Base-by-base conservation (phyloP, 2,113 vertebrate species). In the Calidris pygmaea region DNA sequence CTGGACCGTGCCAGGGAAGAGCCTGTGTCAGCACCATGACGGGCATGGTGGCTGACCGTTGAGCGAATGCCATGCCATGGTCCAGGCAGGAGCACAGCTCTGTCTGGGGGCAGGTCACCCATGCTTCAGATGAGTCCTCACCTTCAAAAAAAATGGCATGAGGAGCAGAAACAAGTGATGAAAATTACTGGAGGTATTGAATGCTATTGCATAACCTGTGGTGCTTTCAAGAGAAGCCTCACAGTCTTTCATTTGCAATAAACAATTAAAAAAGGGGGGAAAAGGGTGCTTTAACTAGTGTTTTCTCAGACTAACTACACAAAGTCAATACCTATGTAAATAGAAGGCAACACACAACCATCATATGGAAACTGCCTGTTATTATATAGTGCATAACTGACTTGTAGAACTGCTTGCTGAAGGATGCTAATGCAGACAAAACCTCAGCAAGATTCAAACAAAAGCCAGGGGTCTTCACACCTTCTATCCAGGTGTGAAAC, bases 21-120 rank as follows among this genome's bases (percentile, higher is more conserved):
- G 35, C 9, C 26, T 0, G 2, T 9, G 35, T 29, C 45, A 55
- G 65, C 45, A 77, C 53, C 0, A 3, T 30, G 30, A 34, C 0
- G 3, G 24, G 24, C 18, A 75, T 4, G 45, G 29, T n/a, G 53
- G 37, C 27, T 6, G 11, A 27, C 45, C 3, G 1, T 34, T 32
- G 12, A 8, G 63, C 23, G 30, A 71, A 32, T 1, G 12, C 35
- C 32, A 21, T 17, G 76, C 20, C 8, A 7, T 14, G 29, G 53
- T 39, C 34, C 13, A 32, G 12, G 39, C 16, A 9, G 23, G 9
- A 79, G 20, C 43, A 59, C 7, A 17, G 27, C 20, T 83, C 58
- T 59, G 50, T 7, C 34, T 53, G 26, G 43, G 5, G 29, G 7
- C 20, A 59, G 29, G 37, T 60, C 56, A 58, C 50, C 11, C 30